Evolutionary conservation across 2,797 vertebrate species (phyloP).

Genomic region (Anas bernieri): DNA sequence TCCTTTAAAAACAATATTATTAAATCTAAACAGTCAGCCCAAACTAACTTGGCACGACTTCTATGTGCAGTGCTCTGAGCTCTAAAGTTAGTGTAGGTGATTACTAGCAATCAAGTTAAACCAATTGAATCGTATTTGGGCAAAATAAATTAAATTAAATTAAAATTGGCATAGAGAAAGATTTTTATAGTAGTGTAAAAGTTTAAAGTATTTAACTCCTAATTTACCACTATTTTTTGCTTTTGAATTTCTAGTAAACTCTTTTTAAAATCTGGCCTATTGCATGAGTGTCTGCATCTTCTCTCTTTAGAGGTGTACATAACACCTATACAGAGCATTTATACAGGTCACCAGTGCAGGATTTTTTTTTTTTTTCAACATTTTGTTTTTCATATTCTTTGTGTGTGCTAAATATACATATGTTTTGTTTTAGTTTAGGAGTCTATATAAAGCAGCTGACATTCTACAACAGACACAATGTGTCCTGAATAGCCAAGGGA

Average conservation of each 20-base stretch:
- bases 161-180: neutral
- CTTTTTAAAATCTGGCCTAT: neutral
- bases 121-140: neutral
- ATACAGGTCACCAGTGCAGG: neutral
- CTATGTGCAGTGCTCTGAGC: neutral
- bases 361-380: neutral
- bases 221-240: neutral
- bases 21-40: neutral
- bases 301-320: neutral
- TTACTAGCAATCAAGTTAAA: slow-evolving; percentile 1
- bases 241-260: neutral
- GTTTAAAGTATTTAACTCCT: neutral
- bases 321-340: neutral
- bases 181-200: neutral
- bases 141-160: neutral
- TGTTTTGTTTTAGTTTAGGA: neutral
- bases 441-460: neutral
- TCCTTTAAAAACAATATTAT: neutral
- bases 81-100: neutral
- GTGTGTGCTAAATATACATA: neutral
- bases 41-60: neutral
- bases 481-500: slow-evolving; percentile 75
- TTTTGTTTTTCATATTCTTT: neutral
- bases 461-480: slow-evolving; percentile 30
- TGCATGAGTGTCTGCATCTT: neutral